These are phyloP conservation scores for Stomorhina lunata DNA, from an alignment of 2,888 invertebrate species.

Conservation along the genomic window DNA sequence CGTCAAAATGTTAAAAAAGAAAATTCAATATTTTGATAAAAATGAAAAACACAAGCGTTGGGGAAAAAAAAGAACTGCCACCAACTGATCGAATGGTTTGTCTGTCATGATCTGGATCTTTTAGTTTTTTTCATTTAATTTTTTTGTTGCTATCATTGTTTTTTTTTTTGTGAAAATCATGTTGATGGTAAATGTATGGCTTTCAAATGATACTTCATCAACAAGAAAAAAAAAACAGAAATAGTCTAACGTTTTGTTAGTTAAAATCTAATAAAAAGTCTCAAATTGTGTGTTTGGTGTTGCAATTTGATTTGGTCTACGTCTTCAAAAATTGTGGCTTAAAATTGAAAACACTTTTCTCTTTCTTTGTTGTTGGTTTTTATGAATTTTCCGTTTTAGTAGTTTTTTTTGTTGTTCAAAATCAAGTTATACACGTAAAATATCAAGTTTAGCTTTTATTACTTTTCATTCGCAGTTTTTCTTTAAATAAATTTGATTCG, in stretches of 20 bases:
- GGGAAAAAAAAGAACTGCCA: constrained; percentile 59
- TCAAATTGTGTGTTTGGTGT: neutral
- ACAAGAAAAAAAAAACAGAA: neutral
- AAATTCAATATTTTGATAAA: neutral
- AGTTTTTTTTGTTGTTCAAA: constrained; percentile 19
- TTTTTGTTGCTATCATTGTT: constrained; percentile 13
- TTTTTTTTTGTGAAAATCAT: constrained; percentile 59
- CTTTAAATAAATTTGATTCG: constrained; percentile 26
- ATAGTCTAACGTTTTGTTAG: constrained; percentile 39
- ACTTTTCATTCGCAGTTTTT: constrained; percentile 37
- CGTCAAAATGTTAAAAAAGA: constrained; percentile 40
- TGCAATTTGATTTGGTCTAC: constrained; percentile 38
- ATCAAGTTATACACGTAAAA: constrained; percentile 63
- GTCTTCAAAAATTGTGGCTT: constrained; percentile 26
- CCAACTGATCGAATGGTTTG: constrained; percentile 62
- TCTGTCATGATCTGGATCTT: constrained; percentile 61
- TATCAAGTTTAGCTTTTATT: constrained; percentile 57
- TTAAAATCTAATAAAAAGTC: constrained; percentile 30
- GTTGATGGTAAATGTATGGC: constrained; percentile 48
- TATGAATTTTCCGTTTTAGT: constrained; percentile 17
- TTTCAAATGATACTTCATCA: constrained; percentile 42
- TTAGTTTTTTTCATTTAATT: constrained; percentile 26
- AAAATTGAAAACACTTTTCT: constrained; percentile 58
- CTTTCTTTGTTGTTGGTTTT: constrained; percentile 36
- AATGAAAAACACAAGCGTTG: constrained; percentile 40